Base-by-base conservation (phyloP, 2,888 invertebrate species). In the Hedychridium roseum region DNA sequence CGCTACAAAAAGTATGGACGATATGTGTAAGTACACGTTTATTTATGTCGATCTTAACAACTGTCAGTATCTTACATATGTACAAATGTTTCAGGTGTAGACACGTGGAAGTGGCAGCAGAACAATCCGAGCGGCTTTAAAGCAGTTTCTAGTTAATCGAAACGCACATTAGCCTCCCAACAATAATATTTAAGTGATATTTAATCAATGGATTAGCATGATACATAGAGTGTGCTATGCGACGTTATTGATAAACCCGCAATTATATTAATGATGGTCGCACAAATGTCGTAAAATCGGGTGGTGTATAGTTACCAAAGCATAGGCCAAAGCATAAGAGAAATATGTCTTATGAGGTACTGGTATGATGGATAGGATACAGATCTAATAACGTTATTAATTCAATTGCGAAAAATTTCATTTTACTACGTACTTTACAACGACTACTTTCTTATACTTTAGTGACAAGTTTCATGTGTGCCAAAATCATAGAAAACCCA, bases 21-120 rank as follows among this genome's bases (percentile, higher is more conserved):
- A 91, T 59, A 95, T 95, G 94, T 95, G 95, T 86, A 82, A 79
- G 85, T 79, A n/a, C n/a, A n/a, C n/a, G n/a, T 41, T 30, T 30
- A 27, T 9, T 39, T 3, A 9, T 12, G 30, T 27, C 12, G 28
- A 9, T 17, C 14, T 3, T 2, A 40, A 15, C 12, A 36, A n/a
- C 3, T 30, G 17, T 2, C 0, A 18, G 11, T 16, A 21, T 7
- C 6, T 11, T 26, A 37, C 26, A 1, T 23, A 35, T 32, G 15
- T 21, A 26, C 50, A 30, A 27, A 30, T 41, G 20, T 70, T 68
- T 6, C 70, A 82, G 85, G 85, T 75, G 79, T 74, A 6, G 94
- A 94, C 73, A 85, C 91, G 0, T 95, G 94, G 94, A 85, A 84
- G 41, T 95, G 94, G 94, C 94, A 95, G 78, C 85, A 86, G 39